A percentile compares a stretch with the other conserved stretches of the same genome.
These are phyloP conservation scores for Microchrysa polita DNA, from an alignment of 2,888 invertebrate genomes.

Conservation along the genomic window DNA sequence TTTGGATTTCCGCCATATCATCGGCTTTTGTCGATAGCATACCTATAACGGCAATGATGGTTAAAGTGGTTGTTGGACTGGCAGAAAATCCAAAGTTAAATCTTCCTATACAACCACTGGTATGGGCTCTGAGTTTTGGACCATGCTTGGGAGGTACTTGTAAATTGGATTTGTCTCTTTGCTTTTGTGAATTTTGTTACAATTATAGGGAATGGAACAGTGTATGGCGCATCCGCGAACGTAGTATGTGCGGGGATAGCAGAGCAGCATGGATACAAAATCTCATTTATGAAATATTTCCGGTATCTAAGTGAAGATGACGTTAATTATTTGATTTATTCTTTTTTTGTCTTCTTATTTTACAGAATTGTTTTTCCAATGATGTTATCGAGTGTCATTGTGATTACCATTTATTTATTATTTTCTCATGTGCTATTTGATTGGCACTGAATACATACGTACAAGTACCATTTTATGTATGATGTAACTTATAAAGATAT, in stretches of 20 bases:
- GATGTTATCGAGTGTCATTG: constrained; percentile 76
- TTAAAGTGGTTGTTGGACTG: constrained; percentile 77
- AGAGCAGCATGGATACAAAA: constrained; percentile 89
- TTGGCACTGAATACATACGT: constrained; percentile 66
- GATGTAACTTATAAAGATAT: too few species aligned
- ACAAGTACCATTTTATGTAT: too few species aligned
- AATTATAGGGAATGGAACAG: constrained; percentile 81
- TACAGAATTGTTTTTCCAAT: constrained; percentile 83
- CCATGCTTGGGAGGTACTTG: constrained; percentile 82
- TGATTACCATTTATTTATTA: constrained; percentile 75
- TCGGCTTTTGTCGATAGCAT: constrained; percentile 93
- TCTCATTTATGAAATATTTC: constrained; percentile 85
- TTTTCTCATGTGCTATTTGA: constrained; percentile 74
- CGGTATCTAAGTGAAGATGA: constrained; percentile 65
- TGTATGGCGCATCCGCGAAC: constrained; percentile 91
- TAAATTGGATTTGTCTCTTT: constrained; percentile 11
- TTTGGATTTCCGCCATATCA: constrained; percentile 88
- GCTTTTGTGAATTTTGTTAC: constrained; percentile 6
- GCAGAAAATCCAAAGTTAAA: constrained; percentile 74
- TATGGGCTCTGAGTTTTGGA: constrained; percentile 88
- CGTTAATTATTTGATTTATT: not conserved
- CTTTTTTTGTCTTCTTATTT: constrained; percentile 51
- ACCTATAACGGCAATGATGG: constrained; percentile 92
- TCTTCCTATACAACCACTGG: constrained; percentile 80
- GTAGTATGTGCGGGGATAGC: constrained; percentile 92